Conservation (phyloP, 2,113 vertebrate species). For the Asarcornis scutulata region DNA sequence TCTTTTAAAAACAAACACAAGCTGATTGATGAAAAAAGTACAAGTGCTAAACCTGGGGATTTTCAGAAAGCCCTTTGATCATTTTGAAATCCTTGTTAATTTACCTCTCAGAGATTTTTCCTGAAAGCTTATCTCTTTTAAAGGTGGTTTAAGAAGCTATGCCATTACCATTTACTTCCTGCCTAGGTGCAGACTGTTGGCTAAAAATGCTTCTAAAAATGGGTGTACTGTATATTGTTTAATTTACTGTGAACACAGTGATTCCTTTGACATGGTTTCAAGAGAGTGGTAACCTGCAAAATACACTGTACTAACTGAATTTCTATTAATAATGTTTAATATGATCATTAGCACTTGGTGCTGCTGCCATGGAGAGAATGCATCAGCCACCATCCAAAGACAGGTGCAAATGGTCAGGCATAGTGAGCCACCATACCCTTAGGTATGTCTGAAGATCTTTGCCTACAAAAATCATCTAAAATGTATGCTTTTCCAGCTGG, state of each 20-base stretch:
- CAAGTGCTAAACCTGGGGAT: not conserved
- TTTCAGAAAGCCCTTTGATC: not conserved
- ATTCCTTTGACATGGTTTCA: not conserved
- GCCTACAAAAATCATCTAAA: not conserved
- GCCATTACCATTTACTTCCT: not conserved
- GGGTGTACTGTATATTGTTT: not conserved
- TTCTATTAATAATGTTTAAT: not conserved
- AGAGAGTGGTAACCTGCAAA: not conserved
- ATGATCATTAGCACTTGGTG: not conserved
- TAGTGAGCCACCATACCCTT: not conserved
- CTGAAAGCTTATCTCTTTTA: not conserved
- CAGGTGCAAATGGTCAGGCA: not conserved
- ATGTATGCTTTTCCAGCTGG: not conserved
- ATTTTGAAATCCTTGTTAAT: not conserved
- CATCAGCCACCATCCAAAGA: not conserved
- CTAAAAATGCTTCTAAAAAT: not conserved
- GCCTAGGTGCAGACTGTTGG: not conserved
- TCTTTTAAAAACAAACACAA: not conserved
- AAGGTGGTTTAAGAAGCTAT: not conserved
- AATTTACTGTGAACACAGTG: not conserved
- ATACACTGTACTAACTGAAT: not conserved
- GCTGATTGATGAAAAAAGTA: not conserved
- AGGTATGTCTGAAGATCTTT: not conserved
- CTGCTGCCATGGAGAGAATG: not conserved
- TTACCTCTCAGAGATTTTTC: not conserved